Percentiles rank a stretch among this genome's conserved stretches.
Conservation (phyloP, 2,888 invertebrate genomes). For the Cryptops parisi region DNA sequence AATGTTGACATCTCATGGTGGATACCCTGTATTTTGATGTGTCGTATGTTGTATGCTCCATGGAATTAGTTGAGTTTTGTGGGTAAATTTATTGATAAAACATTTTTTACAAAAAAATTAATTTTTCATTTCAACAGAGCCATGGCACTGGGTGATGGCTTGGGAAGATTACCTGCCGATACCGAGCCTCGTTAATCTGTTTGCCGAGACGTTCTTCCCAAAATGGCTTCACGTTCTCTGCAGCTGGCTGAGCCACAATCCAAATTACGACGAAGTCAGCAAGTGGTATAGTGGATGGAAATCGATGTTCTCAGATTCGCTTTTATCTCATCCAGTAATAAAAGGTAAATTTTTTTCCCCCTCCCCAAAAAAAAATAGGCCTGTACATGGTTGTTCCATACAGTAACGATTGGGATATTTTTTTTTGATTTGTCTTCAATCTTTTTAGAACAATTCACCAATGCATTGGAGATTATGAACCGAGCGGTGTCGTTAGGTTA, state of each 20-base stretch:
- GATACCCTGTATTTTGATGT: too few relatives aligned
- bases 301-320: slow-evolving; percentile 35
- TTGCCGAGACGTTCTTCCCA: slow-evolving; percentile 83
- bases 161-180: slow-evolving; percentile 78
- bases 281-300: slow-evolving; percentile 64
- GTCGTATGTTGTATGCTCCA: too few relatives aligned
- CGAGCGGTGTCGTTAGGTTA: slow-evolving; percentile 45
- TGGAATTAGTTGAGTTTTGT: too few relatives aligned
- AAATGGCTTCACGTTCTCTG: slow-evolving; percentile 59
- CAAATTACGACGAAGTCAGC: slow-evolving; percentile 78
- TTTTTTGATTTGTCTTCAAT: not conserved
- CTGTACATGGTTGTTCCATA: not conserved
- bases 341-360: slow-evolving; percentile 40
- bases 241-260: slow-evolving; percentile 75
- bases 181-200: slow-evolving; percentile 57
- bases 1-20: too few relatives aligned
- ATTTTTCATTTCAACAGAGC: slow-evolving; percentile 52
- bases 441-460: slow-evolving; percentile 58
- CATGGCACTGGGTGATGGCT: slow-evolving; percentile 88
- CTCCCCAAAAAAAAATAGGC: not conserved
- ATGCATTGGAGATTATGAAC: slow-evolving; percentile 88
- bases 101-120: slow-evolving; percentile 8
- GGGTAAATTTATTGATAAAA: too few relatives aligned
- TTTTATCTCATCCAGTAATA: slow-evolving; percentile 41
- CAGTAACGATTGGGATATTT: too few relatives aligned